Conservation (phyloP, 2,888 invertebrate species). For the Synergus laeviventris region DNA sequence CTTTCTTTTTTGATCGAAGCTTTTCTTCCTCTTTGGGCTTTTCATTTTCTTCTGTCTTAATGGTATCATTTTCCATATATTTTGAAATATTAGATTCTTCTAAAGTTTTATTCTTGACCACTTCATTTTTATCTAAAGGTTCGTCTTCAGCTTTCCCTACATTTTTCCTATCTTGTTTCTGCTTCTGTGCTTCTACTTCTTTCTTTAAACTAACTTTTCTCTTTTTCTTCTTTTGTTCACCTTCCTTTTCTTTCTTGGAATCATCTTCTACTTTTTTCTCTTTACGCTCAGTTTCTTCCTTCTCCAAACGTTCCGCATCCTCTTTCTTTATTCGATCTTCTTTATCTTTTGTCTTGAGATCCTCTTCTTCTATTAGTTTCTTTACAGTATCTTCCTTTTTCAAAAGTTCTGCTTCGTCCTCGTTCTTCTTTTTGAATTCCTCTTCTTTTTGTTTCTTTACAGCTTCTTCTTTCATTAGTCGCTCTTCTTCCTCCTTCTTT, state of each 20-base stretch:
- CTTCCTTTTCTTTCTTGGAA: slow-evolving; percentile 40
- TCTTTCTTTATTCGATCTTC: not conserved
- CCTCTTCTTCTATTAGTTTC: slow-evolving; percentile 66
- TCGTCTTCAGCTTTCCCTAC: slow-evolving; percentile 54
- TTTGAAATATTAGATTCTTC: slow-evolving; percentile 46
- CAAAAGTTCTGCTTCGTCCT: slow-evolving; percentile 49
- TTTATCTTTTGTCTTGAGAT: slow-evolving; percentile 48
- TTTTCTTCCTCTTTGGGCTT: slow-evolving; percentile 49
- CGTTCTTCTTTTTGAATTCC: slow-evolving; percentile 48
- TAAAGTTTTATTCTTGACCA: slow-evolving; percentile 44
- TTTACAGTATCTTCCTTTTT: slow-evolving; percentile 57
- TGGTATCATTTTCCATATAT: slow-evolving; percentile 47
- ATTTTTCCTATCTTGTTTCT: slow-evolving; percentile 49
- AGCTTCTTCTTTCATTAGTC: slow-evolving; percentile 47
- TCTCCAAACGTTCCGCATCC: slow-evolving; percentile 44
- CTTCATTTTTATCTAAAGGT: slow-evolving; percentile 46
- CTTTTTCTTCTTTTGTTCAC: slow-evolving; percentile 44
- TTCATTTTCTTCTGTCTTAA: slow-evolving; percentile 49
- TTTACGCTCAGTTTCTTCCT: slow-evolving; percentile 52
- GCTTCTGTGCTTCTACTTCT: slow-evolving; percentile 10
- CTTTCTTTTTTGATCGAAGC: slow-evolving; percentile 54
- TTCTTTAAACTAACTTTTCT: slow-evolving; percentile 24
- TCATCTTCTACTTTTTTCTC: slow-evolving; percentile 44
- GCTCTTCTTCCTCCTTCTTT: slow-evolving; percentile 68
- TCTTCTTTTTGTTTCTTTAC: slow-evolving; percentile 37